phyloP scores from a whole-genome alignment of 2,113 vertebrate genomes.

The Chiloscyllium plagiosum region DNA sequence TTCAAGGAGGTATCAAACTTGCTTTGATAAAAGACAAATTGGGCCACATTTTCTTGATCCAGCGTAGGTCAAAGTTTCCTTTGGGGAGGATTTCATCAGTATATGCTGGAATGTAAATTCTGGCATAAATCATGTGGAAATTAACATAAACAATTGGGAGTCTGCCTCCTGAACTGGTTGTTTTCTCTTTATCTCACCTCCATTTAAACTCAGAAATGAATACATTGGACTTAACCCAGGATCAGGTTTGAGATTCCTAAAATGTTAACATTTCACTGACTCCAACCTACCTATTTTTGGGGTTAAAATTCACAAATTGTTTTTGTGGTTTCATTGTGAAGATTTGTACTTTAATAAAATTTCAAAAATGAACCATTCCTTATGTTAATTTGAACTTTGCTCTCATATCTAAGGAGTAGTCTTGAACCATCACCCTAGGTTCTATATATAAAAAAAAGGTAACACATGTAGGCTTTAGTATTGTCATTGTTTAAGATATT shows the following conservation, averaged over 20 bases:
- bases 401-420: background rate
- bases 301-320: background rate
- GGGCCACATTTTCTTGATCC: background rate
- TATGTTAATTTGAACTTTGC: background rate
- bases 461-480: background rate
- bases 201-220: background rate
- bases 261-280: background rate
- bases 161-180: too few species aligned
- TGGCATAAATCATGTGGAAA: background rate
- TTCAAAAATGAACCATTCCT: background rate
- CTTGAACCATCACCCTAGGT: background rate
- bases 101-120: background rate
- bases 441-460: background rate
- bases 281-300: background rate
- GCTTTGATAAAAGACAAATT: background rate
- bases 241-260: too few species aligned
- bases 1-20: background rate
- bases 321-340: background rate
- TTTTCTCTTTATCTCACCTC: too few species aligned
- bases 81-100: background rate
- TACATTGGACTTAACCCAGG: background rate
- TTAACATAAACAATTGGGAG: background rate
- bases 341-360: background rate
- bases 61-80: background rate
- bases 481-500: background rate